phyloP scores from a whole-genome alignment of 2,888 invertebrate species.

The Lamellibrachia satsuma region DNA sequence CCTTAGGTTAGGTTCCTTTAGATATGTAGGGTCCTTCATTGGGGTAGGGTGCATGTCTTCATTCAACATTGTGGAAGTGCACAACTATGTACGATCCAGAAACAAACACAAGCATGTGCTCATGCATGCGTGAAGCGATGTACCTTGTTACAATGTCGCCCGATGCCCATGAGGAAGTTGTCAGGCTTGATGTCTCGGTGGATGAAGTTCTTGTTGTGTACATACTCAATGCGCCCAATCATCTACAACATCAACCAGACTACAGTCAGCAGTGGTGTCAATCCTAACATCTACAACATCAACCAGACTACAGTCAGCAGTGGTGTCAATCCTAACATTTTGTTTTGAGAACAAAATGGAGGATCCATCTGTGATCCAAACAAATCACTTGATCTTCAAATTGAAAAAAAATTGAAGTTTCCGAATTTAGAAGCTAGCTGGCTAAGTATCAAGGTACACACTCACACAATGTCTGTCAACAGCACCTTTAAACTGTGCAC shows the following conservation, averaged over 20 bases:
- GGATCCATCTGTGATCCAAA: no score
- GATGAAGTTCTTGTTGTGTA: constrained; percentile 99
- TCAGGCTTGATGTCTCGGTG: constrained; percentile 78
- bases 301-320: not conserved
- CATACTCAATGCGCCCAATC: constrained; percentile 89
- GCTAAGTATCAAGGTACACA: not conserved
- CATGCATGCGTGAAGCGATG: not conserved
- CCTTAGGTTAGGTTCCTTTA: no score
- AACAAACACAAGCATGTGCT: not conserved
- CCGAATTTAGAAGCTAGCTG: not conserved
- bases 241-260: constrained; percentile 33
- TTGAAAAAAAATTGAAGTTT: not conserved
- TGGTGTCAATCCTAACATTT: not conserved
- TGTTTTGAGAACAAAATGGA: no score
- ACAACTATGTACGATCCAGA: not conserved
- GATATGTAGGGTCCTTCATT: no score
- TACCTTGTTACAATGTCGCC: constrained; percentile 53
- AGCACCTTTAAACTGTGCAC: not conserved
- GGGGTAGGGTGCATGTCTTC: no score
- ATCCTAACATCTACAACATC: not conserved
- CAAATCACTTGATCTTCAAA: not conserved
- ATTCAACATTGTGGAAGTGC: not conserved
- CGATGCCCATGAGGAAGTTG: constrained; percentile 71
- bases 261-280: not conserved
- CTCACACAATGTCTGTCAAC: not conserved